Conservation (phyloP, 2,113 vertebrate genomes). For the Dasyurus viverrinus region DNA sequence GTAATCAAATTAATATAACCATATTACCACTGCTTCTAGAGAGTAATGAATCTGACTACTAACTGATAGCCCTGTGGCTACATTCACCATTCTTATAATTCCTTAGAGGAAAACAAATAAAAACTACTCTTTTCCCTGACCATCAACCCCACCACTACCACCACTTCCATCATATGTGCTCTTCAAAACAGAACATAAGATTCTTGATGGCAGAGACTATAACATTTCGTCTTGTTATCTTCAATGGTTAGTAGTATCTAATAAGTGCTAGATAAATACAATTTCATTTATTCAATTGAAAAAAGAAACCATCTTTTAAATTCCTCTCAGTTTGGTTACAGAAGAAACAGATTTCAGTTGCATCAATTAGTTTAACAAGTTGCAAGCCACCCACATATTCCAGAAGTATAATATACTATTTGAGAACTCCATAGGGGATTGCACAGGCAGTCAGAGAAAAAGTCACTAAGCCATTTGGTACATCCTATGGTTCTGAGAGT, state of each 20-base stretch:
- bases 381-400: neutral
- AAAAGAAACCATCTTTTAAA: neutral
- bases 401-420: accelerated
- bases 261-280: neutral
- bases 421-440: neutral
- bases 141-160: neutral
- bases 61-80: neutral
- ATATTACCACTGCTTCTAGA: neutral
- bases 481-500: neutral
- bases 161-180: neutral
- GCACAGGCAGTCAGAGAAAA: neutral
- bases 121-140: neutral
- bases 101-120: neutral
- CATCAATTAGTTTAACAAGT: neutral
- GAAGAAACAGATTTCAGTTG: neutral
- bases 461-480: neutral
- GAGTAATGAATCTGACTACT: neutral
- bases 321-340: neutral
- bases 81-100: neutral
- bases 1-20: neutral
- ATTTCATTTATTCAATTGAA: neutral
- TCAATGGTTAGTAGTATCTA: neutral
- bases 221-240: neutral
- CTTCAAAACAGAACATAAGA: neutral
- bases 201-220: neutral